Evolutionary conservation across 2,797 vertebrate genomes (phyloP).

Genomic region (Pseudochaenichthys georgianus): DNA sequence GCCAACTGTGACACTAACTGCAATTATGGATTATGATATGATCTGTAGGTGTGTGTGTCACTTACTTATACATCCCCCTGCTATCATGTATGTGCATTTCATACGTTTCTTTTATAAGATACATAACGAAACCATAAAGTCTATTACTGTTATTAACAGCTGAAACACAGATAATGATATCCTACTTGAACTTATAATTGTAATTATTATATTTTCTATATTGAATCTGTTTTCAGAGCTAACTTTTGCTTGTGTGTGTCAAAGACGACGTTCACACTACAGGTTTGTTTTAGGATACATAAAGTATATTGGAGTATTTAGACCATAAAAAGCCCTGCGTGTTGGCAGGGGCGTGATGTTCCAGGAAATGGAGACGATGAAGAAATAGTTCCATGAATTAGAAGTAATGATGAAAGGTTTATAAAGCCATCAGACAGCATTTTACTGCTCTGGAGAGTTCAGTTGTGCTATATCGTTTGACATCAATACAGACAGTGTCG

Average conservation of each 20-base stretch:
- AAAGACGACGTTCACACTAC: not conserved
- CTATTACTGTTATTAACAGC: not conserved
- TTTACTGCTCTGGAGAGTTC: not conserved
- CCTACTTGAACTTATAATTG: not conserved
- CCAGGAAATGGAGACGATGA: too few species aligned
- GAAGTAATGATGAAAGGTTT: not conserved
- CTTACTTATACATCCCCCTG: not conserved
- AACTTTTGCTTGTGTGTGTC: not conserved
- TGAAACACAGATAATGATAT: not conserved
- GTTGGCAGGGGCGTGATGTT: too few species aligned
- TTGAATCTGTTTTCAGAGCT: not conserved
- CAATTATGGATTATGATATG: not conserved
- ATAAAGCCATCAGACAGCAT: not conserved
- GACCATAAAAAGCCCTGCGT: too few species aligned
- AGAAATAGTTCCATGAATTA: not conserved
- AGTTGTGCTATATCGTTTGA: not conserved
- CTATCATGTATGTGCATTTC: not conserved
- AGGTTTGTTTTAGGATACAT: not conserved
- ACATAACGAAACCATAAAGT: not conserved
- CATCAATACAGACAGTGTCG: not conserved
- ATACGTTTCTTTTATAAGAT: not conserved
- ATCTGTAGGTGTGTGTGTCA: not conserved
- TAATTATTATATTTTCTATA: not conserved
- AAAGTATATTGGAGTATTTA: too few species aligned
- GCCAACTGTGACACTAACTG: conserved; percentile 35